These are phyloP conservation scores for Aricia agestis DNA, from an alignment of 1,140 invertebrate species.

Conservation along the genomic window DNA sequence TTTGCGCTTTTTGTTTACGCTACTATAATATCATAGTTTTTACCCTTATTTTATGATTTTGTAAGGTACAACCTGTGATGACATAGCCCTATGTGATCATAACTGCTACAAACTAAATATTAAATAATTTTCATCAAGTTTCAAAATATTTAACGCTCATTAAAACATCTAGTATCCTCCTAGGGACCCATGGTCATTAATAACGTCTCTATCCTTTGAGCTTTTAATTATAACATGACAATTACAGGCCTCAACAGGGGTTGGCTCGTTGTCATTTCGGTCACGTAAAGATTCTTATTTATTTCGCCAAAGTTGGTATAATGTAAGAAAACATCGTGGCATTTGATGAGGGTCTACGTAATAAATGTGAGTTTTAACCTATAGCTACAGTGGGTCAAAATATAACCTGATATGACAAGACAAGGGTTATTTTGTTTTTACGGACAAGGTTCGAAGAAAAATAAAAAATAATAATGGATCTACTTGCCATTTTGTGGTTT, in stretches of 20 bases:
- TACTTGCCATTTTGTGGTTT: too few species aligned
- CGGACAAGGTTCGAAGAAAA: neutral
- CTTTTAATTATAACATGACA: constrained; percentile 30
- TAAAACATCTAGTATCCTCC: constrained; percentile 23
- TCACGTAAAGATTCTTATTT: neutral
- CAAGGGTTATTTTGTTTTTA: neutral
- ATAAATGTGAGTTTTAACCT: neutral
- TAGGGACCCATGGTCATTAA: constrained; percentile 27
- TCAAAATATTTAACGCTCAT: neutral
- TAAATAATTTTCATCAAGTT: neutral
- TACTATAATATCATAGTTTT: too few species aligned
- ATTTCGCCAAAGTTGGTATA: constrained; percentile 1
- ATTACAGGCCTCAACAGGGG: too few species aligned
- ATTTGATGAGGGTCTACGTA: constrained; percentile 1
- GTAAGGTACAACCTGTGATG: too few species aligned
- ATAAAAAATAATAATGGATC: too few species aligned
- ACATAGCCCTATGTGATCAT: too few species aligned
- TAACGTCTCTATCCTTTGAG: constrained; percentile 25
- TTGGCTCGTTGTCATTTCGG: constrained; percentile 22
- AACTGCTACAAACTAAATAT: too few species aligned
- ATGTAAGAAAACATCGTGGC: neutral
- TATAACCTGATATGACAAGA: neutral
- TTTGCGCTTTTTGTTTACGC: too few species aligned
- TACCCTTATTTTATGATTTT: too few species aligned
- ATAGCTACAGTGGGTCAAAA: neutral